Conservation (phyloP, 2,113 vertebrate genomes). For the Noctilio leporinus region DNA sequence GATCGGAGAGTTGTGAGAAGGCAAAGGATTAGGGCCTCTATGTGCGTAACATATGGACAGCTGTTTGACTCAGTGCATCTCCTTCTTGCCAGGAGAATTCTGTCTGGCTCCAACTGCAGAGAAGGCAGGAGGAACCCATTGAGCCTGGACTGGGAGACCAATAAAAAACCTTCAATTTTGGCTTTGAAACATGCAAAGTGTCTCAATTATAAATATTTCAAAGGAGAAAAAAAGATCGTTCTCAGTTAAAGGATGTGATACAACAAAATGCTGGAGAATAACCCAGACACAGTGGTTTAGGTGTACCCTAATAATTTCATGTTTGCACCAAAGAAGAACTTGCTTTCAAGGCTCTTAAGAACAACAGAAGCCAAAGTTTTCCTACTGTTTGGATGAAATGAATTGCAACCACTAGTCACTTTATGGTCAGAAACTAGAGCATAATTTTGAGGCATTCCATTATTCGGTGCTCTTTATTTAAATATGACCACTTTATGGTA, state of each 20-base stretch:
- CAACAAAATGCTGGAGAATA: not conserved
- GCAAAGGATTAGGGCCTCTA: not conserved
- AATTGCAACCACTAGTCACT: not conserved
- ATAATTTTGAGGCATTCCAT: not conserved
- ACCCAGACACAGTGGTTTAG: not conserved
- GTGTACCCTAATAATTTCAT: not conserved
- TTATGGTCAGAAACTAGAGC: not conserved
- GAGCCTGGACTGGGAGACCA: not conserved
- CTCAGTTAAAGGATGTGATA: not conserved
- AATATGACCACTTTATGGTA: not conserved
- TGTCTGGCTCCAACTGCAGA: not conserved
- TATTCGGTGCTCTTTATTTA: constrained; percentile 7
- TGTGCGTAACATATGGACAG: not conserved
- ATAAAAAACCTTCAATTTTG: not conserved
- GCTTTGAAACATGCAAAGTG: not conserved
- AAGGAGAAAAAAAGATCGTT: not conserved
- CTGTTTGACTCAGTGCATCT: not conserved
- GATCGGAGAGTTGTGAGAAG: not conserved
- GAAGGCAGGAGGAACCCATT: not conserved
- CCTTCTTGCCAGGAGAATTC: not conserved
- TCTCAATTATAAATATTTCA: not conserved
- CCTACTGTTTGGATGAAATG: not conserved
- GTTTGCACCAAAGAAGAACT: not conserved
- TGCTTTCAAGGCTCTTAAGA: not conserved
- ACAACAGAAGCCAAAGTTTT: not conserved